Evolutionary conservation across 2,888 invertebrate species (phyloP), one percentile per base, ranked within the genome.

Genomic region (Andrena camellia): DNA sequence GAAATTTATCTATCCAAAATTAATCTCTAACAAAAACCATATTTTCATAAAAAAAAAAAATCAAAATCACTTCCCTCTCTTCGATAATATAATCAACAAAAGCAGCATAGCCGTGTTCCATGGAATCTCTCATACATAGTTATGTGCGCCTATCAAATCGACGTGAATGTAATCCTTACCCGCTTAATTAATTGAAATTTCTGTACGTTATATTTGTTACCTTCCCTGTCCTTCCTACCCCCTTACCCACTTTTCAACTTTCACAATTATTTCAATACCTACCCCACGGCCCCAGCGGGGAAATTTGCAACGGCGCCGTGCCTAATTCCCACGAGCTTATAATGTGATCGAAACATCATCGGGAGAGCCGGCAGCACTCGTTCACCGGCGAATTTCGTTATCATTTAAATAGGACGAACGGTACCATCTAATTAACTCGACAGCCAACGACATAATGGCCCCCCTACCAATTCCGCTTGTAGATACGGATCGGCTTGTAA

Each of bases 181-280:
- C 4, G 17, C 17, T 48, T 48, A 66, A 66, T 66, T 66, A 66
- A 66, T 48, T 48, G 42, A 29, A 29, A 31, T 50, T 29, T 52
- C 52, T n/a, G 2, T 20, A 52, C 52, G 20, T 8, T 52, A 8
- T 20, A 52, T 52, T 20, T 20, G 2, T 50, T 10, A 50, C 10
- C 7, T 10, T 4, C 5, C n/a, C 48, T n/a, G n/a, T n/a, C 5
- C 31, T 10, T 29, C 29, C 5, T 26, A 0, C 48, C 8, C 17
- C 50, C 29, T 20, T 42, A 42, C 42, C 42, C 52, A 2, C 52
- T 52, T 6, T 52, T 20, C 8, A 52, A 20, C 20, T 2, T 31
- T 31, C 66, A n/a, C 31, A 67, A 67, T 67, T 48, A 67, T 67
- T 67, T 52, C 20, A n/a, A 67, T 50, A 50, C 5, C 23, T 26